A percentile compares a stretch with the other conserved stretches of the same genome.
Conservation (phyloP, 1,140 invertebrate species). For the Panulirus ornatus region DNA sequence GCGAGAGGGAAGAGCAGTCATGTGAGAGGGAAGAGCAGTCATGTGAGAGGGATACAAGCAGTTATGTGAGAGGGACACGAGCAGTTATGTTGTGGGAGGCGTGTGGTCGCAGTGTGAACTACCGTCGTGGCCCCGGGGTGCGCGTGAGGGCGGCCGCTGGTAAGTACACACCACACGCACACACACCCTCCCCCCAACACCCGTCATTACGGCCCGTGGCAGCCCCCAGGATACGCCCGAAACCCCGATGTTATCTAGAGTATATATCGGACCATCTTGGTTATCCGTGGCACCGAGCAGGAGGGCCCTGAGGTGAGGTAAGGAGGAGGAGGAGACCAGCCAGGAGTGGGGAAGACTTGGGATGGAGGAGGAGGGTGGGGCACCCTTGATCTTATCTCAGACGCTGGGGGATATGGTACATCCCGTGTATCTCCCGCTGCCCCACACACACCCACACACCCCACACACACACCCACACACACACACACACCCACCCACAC, state of each 20-base stretch:
- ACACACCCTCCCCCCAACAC: background rate
- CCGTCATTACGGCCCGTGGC: background rate
- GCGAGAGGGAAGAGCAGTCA: no score
- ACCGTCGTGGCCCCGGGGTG: background rate
- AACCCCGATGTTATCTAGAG: background rate
- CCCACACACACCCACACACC: no score
- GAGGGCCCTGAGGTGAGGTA: no score
- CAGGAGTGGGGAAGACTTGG: background rate
- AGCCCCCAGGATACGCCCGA: background rate
- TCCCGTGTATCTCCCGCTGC: no score
- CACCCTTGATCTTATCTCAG: no score
- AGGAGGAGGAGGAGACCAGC: background rate
- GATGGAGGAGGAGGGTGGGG: background rate
- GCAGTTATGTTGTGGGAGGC: no score
- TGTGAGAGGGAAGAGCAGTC: no score
- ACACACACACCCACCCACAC: no score
- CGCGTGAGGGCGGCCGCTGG: background rate
- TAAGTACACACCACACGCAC: background rate
- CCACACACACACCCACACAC: no score
- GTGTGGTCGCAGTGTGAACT: background rate
- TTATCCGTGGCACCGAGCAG: background rate
- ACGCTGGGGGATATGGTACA: no score
- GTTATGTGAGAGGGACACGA: no score
- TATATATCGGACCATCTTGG: background rate
- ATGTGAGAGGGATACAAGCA: no score